Conservation (phyloP, 2,113 vertebrate genomes). For the Spea multiplicata region DNA sequence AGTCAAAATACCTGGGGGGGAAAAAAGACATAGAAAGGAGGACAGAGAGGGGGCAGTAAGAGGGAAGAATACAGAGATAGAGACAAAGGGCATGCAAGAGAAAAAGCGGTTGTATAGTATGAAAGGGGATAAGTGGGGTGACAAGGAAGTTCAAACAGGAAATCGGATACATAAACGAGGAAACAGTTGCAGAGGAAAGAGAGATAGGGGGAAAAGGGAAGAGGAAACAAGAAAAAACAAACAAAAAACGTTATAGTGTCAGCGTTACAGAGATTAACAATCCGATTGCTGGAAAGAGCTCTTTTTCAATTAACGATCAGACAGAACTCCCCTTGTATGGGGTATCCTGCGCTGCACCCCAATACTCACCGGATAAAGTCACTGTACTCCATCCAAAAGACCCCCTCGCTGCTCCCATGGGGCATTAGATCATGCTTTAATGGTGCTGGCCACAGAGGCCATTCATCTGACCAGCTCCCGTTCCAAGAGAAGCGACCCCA, state of each 20-base stretch:
- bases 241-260: too few species aligned
- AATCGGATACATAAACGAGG: too few species aligned
- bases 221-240: too few species aligned
- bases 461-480: slow-evolving; percentile 94
- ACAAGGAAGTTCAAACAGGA: too few species aligned
- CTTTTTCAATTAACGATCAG: too few species aligned
- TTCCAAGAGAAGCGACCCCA: slow-evolving; percentile 99
- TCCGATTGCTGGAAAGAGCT: too few species aligned
- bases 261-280: too few species aligned
- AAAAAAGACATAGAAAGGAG: not conserved
- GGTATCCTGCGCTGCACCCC: too few species aligned
- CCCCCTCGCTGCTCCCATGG: slow-evolving; percentile 90
- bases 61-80: not conserved
- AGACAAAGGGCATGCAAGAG: not conserved
- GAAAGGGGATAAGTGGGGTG: not conserved
- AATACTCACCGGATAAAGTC: slow-evolving; percentile 90
- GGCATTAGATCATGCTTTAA: slow-evolving; percentile 90
- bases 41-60: not conserved
- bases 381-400: slow-evolving; percentile 98
- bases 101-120: not conserved
- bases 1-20: slow-evolving; percentile 88
- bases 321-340: too few species aligned
- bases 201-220: too few species aligned
- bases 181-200: too few species aligned
- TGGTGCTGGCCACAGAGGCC: slow-evolving; percentile 85